Base-by-base conservation (phyloP, 1,140 invertebrate genomes). In the Pseudomyrmex concolor region DNA sequence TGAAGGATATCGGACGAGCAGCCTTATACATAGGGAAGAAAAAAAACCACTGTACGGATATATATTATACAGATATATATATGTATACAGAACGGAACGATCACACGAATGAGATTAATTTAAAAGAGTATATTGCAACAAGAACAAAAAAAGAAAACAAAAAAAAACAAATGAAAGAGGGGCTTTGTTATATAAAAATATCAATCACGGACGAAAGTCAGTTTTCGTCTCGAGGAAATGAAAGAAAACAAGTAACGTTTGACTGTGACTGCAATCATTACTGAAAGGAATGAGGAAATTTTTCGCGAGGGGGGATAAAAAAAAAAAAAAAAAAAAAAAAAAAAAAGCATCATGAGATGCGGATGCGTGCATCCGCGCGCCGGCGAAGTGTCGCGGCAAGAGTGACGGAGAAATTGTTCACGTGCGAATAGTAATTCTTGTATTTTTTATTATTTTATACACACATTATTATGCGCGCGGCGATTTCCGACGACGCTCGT, bases 211-310 rank as follows among this genome's bases (percentile, higher is more conserved):
- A 68, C 19, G 80, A 76, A 84, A 86, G 70, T 25, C 59, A 78
- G 34, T 34, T 83, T 78, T 62, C 82, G 74, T 50, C 17, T n/a
- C 50, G 59, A 55, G 7, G 54, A 13, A 62, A 74, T 15, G 55
- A 15, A 64, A 12, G 10, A 70, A 72, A 84, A 25, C 13, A 51
- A 77, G 68, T 51, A 66, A 88, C 85, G 89, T 93, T 34, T 93
- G 87, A 93, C 92, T 94, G 93, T 94, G 93, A 94, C 93, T 94
- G 93, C 93, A 94, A 94, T 94, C 92, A 94, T 93, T 91, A 91
- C 88, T 90, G 88, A 89, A 67, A 73, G 87, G 89, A 84, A 63
- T 84, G 71, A 86, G 87, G 84, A 68, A 87, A 87, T 80, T 83
- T 72, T 82, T 70, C 66, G 55, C 73, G 57, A 59, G 80, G 34